These are phyloP conservation scores for Melinopterus prodromus DNA, from an alignment of 2,888 invertebrate species.

Conservation along the genomic window DNA sequence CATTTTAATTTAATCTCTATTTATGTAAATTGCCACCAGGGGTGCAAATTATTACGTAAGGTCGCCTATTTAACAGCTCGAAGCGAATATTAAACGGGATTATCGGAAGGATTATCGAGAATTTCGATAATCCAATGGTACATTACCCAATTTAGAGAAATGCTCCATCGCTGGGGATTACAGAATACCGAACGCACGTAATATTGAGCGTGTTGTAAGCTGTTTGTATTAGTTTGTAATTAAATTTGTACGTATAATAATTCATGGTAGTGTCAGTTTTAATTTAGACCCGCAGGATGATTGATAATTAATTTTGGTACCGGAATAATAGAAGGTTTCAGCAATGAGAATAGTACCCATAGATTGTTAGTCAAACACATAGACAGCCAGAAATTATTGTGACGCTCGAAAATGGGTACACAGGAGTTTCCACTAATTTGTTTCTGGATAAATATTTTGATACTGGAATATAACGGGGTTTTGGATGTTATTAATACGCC, in stretches of 20 bases:
- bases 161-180: not conserved
- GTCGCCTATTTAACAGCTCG: not conserved
- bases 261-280: not conserved
- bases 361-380: too few relatives aligned
- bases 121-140: constrained; percentile 4
- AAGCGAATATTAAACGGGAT: constrained; percentile 4
- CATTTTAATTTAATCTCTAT: not conserved
- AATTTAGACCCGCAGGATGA: not conserved
- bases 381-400: too few relatives aligned
- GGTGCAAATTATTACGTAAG: not conserved
- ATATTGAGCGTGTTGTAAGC: not conserved
- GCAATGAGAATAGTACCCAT: not conserved
- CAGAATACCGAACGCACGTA: not conserved
- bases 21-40: not conserved
- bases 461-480: too few relatives aligned
- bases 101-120: not conserved
- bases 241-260: not conserved
- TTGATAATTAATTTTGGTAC: not conserved
- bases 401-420: too few relatives aligned
- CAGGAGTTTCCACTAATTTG: too few relatives aligned
- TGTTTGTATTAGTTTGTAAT: not conserved
- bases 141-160: constrained; percentile 4
- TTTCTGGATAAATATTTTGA: too few relatives aligned
- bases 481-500: too few relatives aligned
- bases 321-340: not conserved